Conservation (phyloP, 2,888 invertebrate species). For the Alcis repandata region DNA sequence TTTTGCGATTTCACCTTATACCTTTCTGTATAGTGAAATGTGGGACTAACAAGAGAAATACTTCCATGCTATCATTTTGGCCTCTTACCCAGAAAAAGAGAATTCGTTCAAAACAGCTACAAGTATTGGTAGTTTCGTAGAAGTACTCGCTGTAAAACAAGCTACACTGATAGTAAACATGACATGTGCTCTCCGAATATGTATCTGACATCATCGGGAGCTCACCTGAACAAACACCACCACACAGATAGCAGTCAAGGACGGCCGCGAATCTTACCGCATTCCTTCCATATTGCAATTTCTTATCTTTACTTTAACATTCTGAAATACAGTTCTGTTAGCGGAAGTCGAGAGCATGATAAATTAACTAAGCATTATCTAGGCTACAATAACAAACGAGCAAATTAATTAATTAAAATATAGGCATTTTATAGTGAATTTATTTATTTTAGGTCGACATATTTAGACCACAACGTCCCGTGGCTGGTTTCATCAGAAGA, state of each 20-base stretch:
- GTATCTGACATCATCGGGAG: constrained; percentile 22
- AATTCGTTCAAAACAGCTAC: too few species aligned
- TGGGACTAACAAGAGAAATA: too few species aligned
- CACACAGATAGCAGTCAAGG: constrained; percentile 32
- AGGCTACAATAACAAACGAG: too few species aligned
- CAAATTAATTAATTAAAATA: too few species aligned
- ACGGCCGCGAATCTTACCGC: constrained; percentile 18
- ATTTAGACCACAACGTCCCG: too few species aligned
- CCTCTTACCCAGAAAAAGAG: too few species aligned
- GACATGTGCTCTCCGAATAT: constrained; percentile 7
- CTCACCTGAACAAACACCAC: constrained; percentile 32
- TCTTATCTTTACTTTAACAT: constrained; percentile 7
- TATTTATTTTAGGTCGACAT: too few species aligned
- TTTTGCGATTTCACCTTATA: too few species aligned
- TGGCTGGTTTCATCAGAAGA: too few species aligned
- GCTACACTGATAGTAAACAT: neutral
- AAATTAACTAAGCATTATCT: neutral
- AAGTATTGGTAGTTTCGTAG: neutral
- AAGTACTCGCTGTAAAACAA: neutral
- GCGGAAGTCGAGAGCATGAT: neutral
- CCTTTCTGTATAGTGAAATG: too few species aligned
- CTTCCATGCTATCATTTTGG: too few species aligned
- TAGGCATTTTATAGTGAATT: too few species aligned
- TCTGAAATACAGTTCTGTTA: constrained; percentile 1
- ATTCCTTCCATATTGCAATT: constrained; percentile 5